Evolutionary conservation across 2,797 vertebrate genomes (phyloP).

Genomic region (Glossophaga mutica): DNA sequence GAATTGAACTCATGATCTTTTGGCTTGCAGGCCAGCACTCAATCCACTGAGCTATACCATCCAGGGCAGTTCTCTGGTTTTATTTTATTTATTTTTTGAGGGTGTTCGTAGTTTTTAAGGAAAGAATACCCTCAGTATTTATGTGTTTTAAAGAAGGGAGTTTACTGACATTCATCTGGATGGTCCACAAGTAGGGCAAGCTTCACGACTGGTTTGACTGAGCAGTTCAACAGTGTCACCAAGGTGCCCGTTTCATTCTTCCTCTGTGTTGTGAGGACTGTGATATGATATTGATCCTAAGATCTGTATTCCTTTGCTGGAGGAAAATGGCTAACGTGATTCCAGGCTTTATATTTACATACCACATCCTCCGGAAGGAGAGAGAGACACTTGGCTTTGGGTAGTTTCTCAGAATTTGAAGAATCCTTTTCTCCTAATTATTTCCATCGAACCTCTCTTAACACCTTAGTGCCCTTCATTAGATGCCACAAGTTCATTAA

Average conservation of each 20-base stretch:
- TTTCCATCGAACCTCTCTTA: not conserved
- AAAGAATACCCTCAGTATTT: not conserved
- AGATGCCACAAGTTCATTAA: not conserved
- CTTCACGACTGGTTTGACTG: not conserved
- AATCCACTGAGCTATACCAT: too few species aligned
- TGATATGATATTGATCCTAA: not conserved
- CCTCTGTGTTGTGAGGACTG: not conserved
- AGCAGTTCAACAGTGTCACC: not conserved
- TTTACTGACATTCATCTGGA: not conserved
- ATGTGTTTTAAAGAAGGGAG: not conserved
- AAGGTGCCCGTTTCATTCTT: not conserved
- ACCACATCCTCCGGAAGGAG: not conserved
- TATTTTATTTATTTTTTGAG: not conserved
- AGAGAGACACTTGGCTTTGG: not conserved
- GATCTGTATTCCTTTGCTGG: not conserved
- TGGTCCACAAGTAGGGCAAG: not conserved
- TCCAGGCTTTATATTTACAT: not conserved
- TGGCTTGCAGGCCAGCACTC: too few species aligned
- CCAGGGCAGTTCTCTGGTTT: not conserved
- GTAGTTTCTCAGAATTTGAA: not conserved
- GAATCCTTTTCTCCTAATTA: not conserved
- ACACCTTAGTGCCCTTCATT: not conserved
- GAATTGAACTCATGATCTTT: too few species aligned
- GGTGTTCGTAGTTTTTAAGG: not conserved
- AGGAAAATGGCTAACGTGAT: not conserved